phyloP scores from a whole-genome alignment of 2,113 vertebrate species.

The Echinops telfairi region DNA sequence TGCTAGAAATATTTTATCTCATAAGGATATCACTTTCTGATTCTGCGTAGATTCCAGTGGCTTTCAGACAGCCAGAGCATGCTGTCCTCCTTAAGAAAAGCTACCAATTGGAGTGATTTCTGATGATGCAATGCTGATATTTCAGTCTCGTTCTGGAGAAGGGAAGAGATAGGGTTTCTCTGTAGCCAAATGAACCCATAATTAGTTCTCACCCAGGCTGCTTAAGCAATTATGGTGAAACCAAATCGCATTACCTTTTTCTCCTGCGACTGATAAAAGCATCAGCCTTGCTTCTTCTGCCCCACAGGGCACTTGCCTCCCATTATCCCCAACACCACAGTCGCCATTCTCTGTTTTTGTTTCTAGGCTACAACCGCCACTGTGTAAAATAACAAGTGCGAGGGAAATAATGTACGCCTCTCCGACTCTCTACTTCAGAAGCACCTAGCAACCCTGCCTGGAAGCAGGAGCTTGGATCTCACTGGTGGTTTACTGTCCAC shows the following conservation, averaged over 20 bases:
- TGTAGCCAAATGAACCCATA: conserved; percentile 80
- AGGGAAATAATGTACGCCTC: conserved; percentile 76
- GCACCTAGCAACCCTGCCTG: conserved; percentile 82
- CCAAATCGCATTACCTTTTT: conserved; percentile 76
- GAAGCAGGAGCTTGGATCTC: conserved; percentile 71
- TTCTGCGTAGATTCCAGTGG: conserved; percentile 46
- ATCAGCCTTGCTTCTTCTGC: conserved; percentile 53
- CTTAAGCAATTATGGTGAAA: conserved; percentile 80
- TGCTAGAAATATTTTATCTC: conserved; percentile 54
- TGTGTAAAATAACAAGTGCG: conserved; percentile 79
- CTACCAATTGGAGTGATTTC: conserved; percentile 69
- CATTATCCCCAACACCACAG: conserved; percentile 63
- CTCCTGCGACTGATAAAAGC: conserved; percentile 70
- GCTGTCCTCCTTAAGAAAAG: conserved; percentile 48
- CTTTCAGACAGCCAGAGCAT: conserved; percentile 24
- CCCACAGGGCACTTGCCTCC: conserved; percentile 58
- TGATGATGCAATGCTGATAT: conserved; percentile 80
- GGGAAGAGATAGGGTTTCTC: conserved; percentile 74
- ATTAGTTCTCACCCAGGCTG: conserved; percentile 80
- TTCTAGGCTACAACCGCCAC: conserved; percentile 72
- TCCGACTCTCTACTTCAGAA: conserved; percentile 71
- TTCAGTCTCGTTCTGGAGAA: conserved; percentile 73
- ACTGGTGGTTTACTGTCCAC: conserved; percentile 74
- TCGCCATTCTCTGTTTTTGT: conserved; percentile 55
- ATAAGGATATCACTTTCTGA: conserved; percentile 60